phyloP scores from a whole-genome alignment of 2,888 invertebrate species.

The Drosophila engyochracea region DNA sequence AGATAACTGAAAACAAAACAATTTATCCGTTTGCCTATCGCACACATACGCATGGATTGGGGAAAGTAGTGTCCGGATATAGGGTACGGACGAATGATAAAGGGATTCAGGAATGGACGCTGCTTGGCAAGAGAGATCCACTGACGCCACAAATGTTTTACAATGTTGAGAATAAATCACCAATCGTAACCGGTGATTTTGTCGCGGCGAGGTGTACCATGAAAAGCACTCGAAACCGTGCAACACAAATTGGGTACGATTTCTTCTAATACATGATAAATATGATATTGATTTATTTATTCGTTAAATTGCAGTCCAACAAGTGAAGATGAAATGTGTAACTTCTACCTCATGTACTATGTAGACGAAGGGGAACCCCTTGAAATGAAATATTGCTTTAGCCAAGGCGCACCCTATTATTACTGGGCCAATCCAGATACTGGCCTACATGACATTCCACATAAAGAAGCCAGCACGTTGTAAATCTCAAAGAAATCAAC shows the following conservation, averaged over 20 bases:
- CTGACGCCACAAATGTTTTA: conserved; percentile 98
- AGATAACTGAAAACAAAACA: conserved; percentile 91
- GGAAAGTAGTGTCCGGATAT: conserved; percentile 94
- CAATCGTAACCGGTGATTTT: conserved; percentile 90
- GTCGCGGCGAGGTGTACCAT: conserved; percentile 97
- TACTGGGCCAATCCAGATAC: conserved; percentile 90
- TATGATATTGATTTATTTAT: background rate
- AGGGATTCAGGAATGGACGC: conserved; percentile 90
- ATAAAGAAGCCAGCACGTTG: conserved; percentile 88
- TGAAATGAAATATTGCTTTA: conserved; percentile 93
- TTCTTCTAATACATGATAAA: background rate
- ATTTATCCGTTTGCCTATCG: conserved; percentile 98
- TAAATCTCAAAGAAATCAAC: conserved; percentile 55
- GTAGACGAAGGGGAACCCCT: conserved; percentile 91
- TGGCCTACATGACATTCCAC: conserved; percentile 91
- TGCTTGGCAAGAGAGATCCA: conserved; percentile 94
- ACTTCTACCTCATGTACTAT: conserved; percentile 97
- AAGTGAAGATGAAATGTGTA: conserved; percentile 97
- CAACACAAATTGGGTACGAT: conserved; percentile 91
- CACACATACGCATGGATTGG: conserved; percentile 96
- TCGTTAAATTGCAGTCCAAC: conserved; percentile 88
- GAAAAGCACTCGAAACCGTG: conserved; percentile 89
- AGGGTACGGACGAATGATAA: conserved; percentile 87
- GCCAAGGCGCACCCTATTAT: conserved; percentile 93
- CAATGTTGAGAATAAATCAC: conserved; percentile 88